Evolutionary conservation across 2,113 vertebrate species (phyloP).

Genomic region (Hemiscyllium ocellatum): DNA sequence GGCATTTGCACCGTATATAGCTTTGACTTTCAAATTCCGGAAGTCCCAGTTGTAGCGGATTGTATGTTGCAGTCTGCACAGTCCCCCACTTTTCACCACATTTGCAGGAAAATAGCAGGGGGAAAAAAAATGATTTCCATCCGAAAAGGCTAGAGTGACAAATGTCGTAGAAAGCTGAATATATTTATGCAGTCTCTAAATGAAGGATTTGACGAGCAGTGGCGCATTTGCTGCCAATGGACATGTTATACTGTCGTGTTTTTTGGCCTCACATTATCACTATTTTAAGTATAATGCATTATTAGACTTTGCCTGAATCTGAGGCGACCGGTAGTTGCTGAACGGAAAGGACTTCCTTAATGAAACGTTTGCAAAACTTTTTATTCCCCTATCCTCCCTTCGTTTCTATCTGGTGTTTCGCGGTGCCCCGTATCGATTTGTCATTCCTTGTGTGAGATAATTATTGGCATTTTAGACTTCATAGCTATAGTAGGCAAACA

Average conservation of each 20-base stretch:
- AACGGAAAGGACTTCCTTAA: background rate
- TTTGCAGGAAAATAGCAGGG: background rate
- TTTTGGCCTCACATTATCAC: background rate
- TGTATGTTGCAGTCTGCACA: background rate
- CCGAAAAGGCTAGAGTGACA: background rate
- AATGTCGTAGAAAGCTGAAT: background rate
- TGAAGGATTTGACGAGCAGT: background rate
- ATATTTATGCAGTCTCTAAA: background rate
- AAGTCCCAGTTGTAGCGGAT: background rate
- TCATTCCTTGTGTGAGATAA: background rate
- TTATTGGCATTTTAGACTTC: background rate
- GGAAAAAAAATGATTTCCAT: background rate
- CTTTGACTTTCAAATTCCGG: background rate
- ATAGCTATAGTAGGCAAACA: background rate
- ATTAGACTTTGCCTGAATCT: background rate
- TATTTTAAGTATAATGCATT: background rate
- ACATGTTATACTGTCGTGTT: background rate
- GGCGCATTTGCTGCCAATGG: background rate
- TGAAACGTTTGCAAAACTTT: background rate
- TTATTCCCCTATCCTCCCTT: background rate
- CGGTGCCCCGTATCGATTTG: background rate
- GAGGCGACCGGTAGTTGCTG: background rate
- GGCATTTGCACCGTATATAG: no score
- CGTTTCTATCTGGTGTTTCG: background rate
- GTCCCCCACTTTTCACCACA: background rate